Base-by-base conservation (phyloP, 53 echinoderm and acorn worm genomes). In the Paelopatides confundens region DNA sequence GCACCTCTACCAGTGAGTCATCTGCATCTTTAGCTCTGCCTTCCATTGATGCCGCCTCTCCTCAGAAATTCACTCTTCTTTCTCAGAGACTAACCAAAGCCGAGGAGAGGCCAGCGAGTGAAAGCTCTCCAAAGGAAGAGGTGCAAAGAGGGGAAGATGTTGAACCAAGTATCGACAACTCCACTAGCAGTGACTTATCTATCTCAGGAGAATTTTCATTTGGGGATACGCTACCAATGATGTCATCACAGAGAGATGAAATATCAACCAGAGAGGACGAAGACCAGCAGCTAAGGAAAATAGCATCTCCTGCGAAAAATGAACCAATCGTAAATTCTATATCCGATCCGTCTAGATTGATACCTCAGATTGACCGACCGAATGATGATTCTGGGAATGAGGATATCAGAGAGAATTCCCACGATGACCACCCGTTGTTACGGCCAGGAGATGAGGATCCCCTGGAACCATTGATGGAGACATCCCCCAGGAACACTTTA, bases 201-300 rank as follows among this genome's bases (percentile, higher is more conserved):
- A 7, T 74, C 23, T 39, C 38, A 21, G 40, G 74, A n/a, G 79
- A 79, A 10, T 79, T 79, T 32, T 79, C 79, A 27, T 79, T 79
- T 18, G 48, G 79, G 18, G 28, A 79, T 53, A 28, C 54, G 15
- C 32, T 52, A 21, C 79, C 79, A 31, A 79, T 79, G 51, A 52
- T 53, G 29, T 53, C 53, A 14, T 79, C 79, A 12, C 79, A 30
- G 1, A 29, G 6, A 6, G 26, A 58, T 4, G 0, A 23, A 21
- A 58, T 2, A 58, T 58, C 58, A 58, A 23, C n/a, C 26, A 1
- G 58, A 58, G 58, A 1, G n/a, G 58, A 58, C 17, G 0, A 0
- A 6, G 24, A 21, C 2, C 2, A 58, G 21, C 24, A 0, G 21
- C n/a, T 21, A 17, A 4, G 21, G 24, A 6, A 3, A 2, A 4